These are phyloP conservation scores for Orientallactaga sibirica DNA, from an alignment of 2,797 vertebrate genomes.

Conservation along the genomic window DNA sequence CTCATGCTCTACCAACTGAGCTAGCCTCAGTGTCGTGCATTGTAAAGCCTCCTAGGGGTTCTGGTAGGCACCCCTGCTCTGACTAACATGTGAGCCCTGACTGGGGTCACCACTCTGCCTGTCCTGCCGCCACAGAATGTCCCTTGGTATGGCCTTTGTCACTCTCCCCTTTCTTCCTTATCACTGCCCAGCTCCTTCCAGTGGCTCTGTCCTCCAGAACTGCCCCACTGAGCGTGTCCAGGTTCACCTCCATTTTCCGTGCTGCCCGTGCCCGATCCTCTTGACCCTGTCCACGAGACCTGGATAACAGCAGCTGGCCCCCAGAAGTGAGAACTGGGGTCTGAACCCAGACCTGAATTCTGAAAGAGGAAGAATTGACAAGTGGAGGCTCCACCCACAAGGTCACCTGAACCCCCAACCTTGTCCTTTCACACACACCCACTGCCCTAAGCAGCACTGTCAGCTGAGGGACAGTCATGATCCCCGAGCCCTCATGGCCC, in stretches of 20 bases:
- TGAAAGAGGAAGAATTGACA: neutral
- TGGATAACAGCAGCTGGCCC: neutral
- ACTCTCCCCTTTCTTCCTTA: neutral
- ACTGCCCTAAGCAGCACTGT: neutral
- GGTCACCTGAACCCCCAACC: neutral
- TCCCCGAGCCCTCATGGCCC: neutral
- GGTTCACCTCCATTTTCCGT: neutral
- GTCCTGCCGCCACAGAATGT: neutral
- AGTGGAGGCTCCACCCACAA: neutral
- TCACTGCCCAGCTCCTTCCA: accelerated
- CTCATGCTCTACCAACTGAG: too few species aligned
- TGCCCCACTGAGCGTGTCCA: neutral
- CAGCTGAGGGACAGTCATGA: neutral
- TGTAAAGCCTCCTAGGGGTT: neutral
- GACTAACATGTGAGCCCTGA: neutral
- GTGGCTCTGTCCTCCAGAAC: neutral
- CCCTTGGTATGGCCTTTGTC: neutral
- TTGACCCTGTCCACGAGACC: neutral
- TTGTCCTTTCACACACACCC: too few species aligned
- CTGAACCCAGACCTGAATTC: neutral
- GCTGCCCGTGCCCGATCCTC: accelerated
- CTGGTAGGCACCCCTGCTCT: neutral
- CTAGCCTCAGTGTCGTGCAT: too few species aligned
- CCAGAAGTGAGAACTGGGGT: neutral
- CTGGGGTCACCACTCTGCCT: neutral